Conservation (phyloP, 2,888 invertebrate species). For the Scaptomyza polygonia region DNA sequence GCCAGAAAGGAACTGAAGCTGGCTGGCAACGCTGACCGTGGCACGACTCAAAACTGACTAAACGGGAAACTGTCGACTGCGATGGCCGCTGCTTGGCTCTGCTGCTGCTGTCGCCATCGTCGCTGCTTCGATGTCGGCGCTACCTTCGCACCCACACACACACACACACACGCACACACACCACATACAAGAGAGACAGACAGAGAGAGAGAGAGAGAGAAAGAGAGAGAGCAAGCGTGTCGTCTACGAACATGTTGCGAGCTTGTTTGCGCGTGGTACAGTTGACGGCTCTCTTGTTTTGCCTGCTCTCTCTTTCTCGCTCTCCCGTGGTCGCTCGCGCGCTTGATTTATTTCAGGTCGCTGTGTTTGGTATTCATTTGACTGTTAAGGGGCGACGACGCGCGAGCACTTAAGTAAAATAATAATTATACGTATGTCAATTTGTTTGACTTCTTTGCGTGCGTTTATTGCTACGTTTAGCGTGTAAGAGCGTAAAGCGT, state of each 20-base stretch:
- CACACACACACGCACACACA: conserved; percentile 11
- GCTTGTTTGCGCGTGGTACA: conserved; percentile 59
- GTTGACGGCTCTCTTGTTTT: conserved; percentile 61
- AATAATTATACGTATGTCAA: conserved; percentile 83
- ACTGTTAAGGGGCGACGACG: conserved; percentile 81
- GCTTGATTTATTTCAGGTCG: conserved; percentile 83
- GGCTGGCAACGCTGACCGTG: conserved; percentile 78
- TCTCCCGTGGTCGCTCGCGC: conserved; percentile 26
- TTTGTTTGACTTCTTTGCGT: conserved; percentile 81
- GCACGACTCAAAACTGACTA: conserved; percentile 81
- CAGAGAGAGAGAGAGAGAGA: conserved; percentile 16
- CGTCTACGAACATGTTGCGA: conserved; percentile 45
- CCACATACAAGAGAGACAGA: not conserved
- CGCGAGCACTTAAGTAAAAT: conserved; percentile 82
- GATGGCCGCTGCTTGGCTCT: conserved; percentile 51
- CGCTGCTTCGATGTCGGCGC: conserved; percentile 46
- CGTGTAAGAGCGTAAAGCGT: conserved; percentile 38
- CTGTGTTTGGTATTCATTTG: conserved; percentile 81
- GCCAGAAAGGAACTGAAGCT: conserved; percentile 84
- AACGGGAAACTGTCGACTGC: conserved; percentile 70
- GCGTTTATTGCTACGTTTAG: conserved; percentile 58
- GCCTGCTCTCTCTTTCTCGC: conserved; percentile 22
- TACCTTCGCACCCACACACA: conserved; percentile 64
- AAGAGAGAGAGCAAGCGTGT: conserved; percentile 27
- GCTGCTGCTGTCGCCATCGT: conserved; percentile 36